Evolutionary conservation across 2,113 vertebrate species (phyloP).

Genomic region (Indri indri): DNA sequence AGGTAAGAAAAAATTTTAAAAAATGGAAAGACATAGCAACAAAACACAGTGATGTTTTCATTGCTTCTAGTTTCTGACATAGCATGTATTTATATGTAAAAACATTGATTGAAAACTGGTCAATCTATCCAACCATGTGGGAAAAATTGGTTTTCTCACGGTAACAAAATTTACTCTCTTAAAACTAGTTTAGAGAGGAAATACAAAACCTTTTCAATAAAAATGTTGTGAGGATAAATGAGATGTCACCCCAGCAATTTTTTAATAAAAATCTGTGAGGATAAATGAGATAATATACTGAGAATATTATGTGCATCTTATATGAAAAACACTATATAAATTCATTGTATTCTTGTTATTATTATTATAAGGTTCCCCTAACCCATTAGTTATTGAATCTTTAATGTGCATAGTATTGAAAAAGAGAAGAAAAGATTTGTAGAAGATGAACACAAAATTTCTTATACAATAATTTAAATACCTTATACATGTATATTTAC

Average conservation of each 20-base stretch:
- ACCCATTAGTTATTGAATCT: neutral
- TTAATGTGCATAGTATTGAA: neutral
- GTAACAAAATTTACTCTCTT: neutral
- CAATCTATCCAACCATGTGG: neutral
- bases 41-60: neutral
- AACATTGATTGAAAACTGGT: neutral
- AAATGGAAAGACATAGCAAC: neutral
- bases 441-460: neutral
- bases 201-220: neutral
- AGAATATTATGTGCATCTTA: neutral
- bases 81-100: neutral
- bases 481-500: neutral
- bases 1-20: neutral
- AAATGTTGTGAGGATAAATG: slow-evolving; percentile 16
- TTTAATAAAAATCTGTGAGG: slow-evolving; percentile 41
- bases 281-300: slow-evolving; percentile 41
- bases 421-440: neutral
- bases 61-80: neutral
- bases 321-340: neutral
- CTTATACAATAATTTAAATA: neutral
- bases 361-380: neutral
- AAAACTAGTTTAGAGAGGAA: neutral
- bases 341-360: neutral
- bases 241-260: neutral
- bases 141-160: neutral